Conservation (phyloP, 1,140 invertebrate species). For the Heterodera schachtii region DNA sequence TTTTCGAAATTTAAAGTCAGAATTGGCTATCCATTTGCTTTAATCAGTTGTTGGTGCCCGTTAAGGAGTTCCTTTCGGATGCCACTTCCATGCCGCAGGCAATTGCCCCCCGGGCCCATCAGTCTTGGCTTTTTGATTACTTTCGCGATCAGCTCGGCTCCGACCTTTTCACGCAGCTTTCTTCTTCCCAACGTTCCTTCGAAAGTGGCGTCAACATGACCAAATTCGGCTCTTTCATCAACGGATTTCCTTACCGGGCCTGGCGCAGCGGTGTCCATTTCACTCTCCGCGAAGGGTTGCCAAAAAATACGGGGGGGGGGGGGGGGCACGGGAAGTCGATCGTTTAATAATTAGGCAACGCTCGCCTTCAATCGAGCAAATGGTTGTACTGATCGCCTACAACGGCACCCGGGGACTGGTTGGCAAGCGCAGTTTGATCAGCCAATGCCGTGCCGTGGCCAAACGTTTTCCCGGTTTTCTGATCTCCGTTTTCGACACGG, state of each 20-base stretch:
- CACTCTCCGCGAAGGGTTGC: neutral
- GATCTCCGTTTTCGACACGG: conserved; percentile 43
- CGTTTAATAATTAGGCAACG: conserved; percentile 6
- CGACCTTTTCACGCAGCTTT: conserved; percentile 31
- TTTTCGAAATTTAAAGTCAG: conserved; percentile 39
- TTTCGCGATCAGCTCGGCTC: conserved; percentile 40
- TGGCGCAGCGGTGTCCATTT: conserved; percentile 43
- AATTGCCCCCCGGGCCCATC: conserved; percentile 31
- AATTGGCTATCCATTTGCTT: conserved; percentile 17
- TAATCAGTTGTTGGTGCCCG: conserved; percentile 16
- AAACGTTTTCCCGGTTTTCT: conserved; percentile 33
- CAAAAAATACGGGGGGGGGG: neutral
- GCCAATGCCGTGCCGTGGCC: conserved; percentile 43
- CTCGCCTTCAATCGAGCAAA: conserved; percentile 39
- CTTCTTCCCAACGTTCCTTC: neutral
- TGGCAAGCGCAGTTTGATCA: conserved; percentile 41
- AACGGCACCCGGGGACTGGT: conserved; percentile 43
- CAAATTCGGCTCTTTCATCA: conserved; percentile 49
- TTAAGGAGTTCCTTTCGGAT: conserved; percentile 42
- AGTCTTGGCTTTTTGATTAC: conserved; percentile 52
- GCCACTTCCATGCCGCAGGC: conserved; percentile 42
- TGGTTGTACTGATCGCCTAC: conserved; percentile 45
- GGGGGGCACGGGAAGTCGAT: too few species aligned
- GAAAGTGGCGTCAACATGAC: conserved; percentile 41
- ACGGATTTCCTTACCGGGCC: conserved; percentile 47